Evolutionary conservation across 64 coral and sea anemone species (phyloP).

Genomic region (Stylophora pistillata): DNA sequence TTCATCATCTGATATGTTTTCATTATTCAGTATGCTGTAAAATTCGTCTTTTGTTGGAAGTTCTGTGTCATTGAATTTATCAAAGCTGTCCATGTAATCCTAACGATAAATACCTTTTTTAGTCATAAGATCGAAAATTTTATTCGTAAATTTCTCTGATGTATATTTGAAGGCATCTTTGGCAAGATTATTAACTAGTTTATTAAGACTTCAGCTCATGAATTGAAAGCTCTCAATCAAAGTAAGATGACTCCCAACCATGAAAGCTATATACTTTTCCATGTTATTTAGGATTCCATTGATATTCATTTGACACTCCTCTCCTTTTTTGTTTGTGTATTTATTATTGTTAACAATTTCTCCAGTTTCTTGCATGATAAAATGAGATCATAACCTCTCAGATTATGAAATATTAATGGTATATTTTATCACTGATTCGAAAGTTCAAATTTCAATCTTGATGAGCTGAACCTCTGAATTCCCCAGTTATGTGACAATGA

Average conservation of each 20-base stretch:
- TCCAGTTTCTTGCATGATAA: background rate
- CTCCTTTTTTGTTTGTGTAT: no score
- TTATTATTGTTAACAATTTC: background rate
- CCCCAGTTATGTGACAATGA: background rate
- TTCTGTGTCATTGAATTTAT: background rate
- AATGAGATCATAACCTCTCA: background rate
- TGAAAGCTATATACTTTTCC: slow-evolving; percentile 12
- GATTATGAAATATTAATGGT: background rate
- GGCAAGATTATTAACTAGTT: background rate
- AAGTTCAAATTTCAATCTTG: background rate
- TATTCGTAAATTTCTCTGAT: background rate
- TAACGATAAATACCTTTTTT: background rate
- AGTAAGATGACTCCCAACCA: background rate
- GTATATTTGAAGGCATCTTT: background rate
- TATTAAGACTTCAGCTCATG: background rate
- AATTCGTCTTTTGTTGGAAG: background rate
- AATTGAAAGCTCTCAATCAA: background rate
- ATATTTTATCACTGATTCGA: background rate
- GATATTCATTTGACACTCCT: background rate
- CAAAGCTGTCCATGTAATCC: background rate
- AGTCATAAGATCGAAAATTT: background rate
- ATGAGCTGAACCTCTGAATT: background rate
- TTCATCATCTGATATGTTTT: slow-evolving; percentile 1
- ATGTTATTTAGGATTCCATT: background rate
- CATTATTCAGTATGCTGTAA: background rate